Conservation (phyloP, 2,797 vertebrate genomes). For the Cetoscarus ocellatus region DNA sequence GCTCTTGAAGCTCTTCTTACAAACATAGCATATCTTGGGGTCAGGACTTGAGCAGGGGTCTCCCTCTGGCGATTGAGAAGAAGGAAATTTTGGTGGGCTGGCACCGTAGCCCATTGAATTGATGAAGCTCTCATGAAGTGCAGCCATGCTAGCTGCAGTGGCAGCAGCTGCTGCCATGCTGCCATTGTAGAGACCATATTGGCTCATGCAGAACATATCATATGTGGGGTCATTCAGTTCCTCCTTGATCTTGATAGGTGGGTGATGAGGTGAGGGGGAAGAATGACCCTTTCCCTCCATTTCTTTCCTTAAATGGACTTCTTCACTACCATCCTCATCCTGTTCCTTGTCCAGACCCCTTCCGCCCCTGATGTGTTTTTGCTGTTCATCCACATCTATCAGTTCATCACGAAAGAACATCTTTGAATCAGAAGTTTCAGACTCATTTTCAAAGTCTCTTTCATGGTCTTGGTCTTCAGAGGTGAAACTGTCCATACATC, state of each 20-base stretch:
- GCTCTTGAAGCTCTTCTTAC: conserved; percentile 99
- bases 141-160: conserved; percentile 96
- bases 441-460: conserved; percentile 98
- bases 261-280: conserved; percentile 89
- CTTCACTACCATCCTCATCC: conserved; percentile 78
- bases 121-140: conserved; percentile 96
- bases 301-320: conserved; percentile 88
- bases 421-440: conserved; percentile 96
- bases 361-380: conserved; percentile 69
- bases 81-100: conserved; percentile 94
- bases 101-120: conserved; percentile 94
- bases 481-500: conserved; percentile 96
- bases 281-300: conserved; percentile 90
- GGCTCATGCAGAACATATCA: conserved; percentile 99
- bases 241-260: conserved; percentile 96
- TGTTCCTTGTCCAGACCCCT: conserved; percentile 78
- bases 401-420: conserved; percentile 91
- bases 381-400: conserved; percentile 91
- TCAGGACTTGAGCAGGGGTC: conserved; percentile 97
- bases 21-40: conserved; percentile 99
- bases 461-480: conserved; percentile 98
- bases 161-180: conserved; percentile 89
- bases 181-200: conserved; percentile 96
- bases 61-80: conserved; percentile 91
- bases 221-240: conserved; percentile 97